Evolutionary conservation across 2,113 vertebrate genomes (phyloP).

Genomic region (Sander vitreus): DNA sequence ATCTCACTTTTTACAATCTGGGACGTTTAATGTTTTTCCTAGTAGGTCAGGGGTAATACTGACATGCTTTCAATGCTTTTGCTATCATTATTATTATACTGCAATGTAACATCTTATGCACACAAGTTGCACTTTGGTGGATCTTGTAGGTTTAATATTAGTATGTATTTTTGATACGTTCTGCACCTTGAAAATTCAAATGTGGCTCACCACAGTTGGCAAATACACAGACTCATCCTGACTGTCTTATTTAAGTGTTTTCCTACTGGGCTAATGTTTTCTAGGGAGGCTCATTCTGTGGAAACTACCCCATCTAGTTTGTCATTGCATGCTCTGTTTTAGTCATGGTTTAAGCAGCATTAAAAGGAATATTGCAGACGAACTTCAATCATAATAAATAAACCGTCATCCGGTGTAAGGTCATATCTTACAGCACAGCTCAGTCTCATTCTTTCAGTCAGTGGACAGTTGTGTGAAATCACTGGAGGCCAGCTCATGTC

Average conservation of each 20-base stretch:
- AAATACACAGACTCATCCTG: neutral
- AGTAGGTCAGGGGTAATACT: too few species aligned
- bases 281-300: neutral
- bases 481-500: slow-evolving; percentile 3
- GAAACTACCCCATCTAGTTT: neutral
- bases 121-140: neutral
- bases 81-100: neutral
- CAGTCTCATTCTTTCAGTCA: neutral
- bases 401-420: neutral
- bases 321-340: neutral
- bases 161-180: neutral
- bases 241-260: neutral
- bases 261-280: neutral
- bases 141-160: neutral
- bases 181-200: neutral
- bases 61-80: too few species aligned
- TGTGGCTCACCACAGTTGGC: neutral
- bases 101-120: neutral
- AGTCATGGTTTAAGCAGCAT: neutral
- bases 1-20: too few species aligned
- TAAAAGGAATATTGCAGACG: neutral
- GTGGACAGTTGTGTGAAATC: neutral
- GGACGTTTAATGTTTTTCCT: too few species aligned
- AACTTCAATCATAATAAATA: neutral
- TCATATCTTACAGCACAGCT: neutral